These are phyloP conservation scores for Varanus komodoensis DNA, from an alignment of 2,113 vertebrate species.

Conservation along the genomic window DNA sequence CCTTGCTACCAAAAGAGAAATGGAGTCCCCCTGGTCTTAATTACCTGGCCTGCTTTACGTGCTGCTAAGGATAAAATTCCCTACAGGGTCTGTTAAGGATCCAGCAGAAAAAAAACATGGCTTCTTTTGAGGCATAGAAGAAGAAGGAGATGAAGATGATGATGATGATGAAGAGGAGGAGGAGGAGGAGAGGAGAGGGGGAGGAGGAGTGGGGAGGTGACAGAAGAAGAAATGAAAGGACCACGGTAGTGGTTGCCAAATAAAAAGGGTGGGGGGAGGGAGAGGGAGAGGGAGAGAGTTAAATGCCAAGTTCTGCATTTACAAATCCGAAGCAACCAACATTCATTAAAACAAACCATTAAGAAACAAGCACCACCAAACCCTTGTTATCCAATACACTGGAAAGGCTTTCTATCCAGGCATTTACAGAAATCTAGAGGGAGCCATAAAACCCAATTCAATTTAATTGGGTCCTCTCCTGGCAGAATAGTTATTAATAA, in stretches of 20 bases:
- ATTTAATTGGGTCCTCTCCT: conserved; percentile 84
- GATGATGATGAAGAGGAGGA: neutral
- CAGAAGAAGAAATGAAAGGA: conserved; percentile 21
- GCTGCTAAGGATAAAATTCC: conserved; percentile 40
- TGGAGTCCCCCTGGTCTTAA: conserved; percentile 67
- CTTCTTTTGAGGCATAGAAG: neutral
- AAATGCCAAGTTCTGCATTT: conserved; percentile 49
- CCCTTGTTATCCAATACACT: conserved; percentile 68
- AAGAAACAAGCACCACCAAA: neutral
- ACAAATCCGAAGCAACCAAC: conserved; percentile 48
- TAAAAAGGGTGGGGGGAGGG: too few relatives aligned
- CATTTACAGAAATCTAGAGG: conserved; percentile 75
- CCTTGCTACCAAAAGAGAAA: conserved; percentile 34
- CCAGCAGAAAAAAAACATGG: conserved; percentile 6
- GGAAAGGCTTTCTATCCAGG: conserved; percentile 72
- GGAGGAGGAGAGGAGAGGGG: too few relatives aligned
- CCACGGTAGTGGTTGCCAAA: neutral
- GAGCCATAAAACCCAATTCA: conserved; percentile 79
- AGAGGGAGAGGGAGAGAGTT: too few relatives aligned
- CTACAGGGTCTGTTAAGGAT: conserved; percentile 36
- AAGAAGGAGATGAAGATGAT: neutral
- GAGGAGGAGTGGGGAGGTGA: too few relatives aligned
- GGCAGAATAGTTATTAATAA: conserved; percentile 83
- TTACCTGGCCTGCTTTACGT: conserved; percentile 59
- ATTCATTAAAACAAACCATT: conserved; percentile 59